Evolutionary conservation across 2,888 invertebrate genomes (phyloP).

Genomic region (Tribolium freemani): DNA sequence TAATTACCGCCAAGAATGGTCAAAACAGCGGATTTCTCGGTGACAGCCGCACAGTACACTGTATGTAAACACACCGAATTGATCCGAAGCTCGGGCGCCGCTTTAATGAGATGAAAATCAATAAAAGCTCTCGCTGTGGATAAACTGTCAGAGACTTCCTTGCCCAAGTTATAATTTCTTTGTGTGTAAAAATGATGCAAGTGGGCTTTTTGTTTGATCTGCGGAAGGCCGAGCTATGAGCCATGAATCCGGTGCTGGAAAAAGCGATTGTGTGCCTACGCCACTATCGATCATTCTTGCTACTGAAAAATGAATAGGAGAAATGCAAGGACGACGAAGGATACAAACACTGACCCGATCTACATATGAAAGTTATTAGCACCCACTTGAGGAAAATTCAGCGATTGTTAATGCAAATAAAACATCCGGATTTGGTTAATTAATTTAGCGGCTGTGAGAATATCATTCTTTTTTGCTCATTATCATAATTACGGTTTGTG

Average conservation of each 20-base stretch:
- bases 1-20: background rate
- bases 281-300: slow-evolving; percentile 7
- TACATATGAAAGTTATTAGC: slow-evolving; percentile 4
- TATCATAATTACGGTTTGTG: too few relatives aligned
- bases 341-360: slow-evolving; percentile 19
- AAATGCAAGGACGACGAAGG: slow-evolving; percentile 22
- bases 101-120: slow-evolving; percentile 43
- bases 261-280: slow-evolving; percentile 22
- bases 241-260: slow-evolving; percentile 49
- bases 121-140: slow-evolving; percentile 20
- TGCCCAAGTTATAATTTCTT: background rate
- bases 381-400: slow-evolving; percentile 15
- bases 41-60: background rate
- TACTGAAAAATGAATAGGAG: slow-evolving; percentile 1
- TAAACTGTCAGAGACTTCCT: slow-evolving; percentile 10
- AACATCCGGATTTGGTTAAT: slow-evolving; percentile 4
- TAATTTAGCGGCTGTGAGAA: background rate
- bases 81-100: slow-evolving; percentile 28
- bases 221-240: slow-evolving; percentile 50
- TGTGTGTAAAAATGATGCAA: background rate
- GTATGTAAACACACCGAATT: slow-evolving; percentile 31
- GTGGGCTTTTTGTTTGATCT: slow-evolving; percentile 39
- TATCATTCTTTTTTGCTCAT: background rate
- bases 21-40: background rate
- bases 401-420: background rate